Evolutionary conservation across 1,140 invertebrate species (phyloP).

Genomic region (Oryzaephilus surinamensis): DNA sequence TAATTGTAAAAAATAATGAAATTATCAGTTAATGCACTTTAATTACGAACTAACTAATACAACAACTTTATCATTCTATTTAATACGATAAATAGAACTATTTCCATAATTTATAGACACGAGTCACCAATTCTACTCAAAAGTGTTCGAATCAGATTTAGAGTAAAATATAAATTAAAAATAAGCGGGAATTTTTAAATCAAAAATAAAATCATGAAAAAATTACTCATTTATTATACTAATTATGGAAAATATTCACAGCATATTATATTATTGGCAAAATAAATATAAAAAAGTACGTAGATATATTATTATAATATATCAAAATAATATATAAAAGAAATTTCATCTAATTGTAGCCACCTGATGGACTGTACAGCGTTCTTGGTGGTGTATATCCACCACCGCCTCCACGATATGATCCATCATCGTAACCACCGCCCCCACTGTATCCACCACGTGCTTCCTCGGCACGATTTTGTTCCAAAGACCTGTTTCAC

Average conservation of each 20-base stretch:
- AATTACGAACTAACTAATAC: not conserved
- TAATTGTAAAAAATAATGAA: not conserved
- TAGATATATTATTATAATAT: not conserved
- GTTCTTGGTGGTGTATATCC: not conserved
- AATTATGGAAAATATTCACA: not conserved
- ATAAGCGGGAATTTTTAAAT: too few species aligned
- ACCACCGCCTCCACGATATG: conserved; percentile 12
- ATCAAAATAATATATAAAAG: conserved; percentile 3
- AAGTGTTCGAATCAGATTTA: too few species aligned
- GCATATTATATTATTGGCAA: not conserved
- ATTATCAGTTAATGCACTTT: not conserved
- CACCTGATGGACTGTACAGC: not conserved
- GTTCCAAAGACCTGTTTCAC: conserved; percentile 17
- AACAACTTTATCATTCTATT: too few species aligned
- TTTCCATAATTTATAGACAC: too few species aligned
- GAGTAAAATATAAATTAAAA: too few species aligned
- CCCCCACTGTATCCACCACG: conserved; percentile 12
- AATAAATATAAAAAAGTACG: conserved; percentile 1
- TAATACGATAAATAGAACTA: too few species aligned
- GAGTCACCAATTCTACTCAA: too few species aligned
- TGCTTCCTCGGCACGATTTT: conserved; percentile 30
- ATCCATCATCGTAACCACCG: conserved; percentile 12
- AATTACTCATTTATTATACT: too few species aligned
- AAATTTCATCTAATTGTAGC: conserved; percentile 15
- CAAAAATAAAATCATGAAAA: too few species aligned